These are phyloP conservation scores for Eupithecia tripunctaria DNA, from an alignment of 2,888 invertebrate species.

Conservation along the genomic window DNA sequence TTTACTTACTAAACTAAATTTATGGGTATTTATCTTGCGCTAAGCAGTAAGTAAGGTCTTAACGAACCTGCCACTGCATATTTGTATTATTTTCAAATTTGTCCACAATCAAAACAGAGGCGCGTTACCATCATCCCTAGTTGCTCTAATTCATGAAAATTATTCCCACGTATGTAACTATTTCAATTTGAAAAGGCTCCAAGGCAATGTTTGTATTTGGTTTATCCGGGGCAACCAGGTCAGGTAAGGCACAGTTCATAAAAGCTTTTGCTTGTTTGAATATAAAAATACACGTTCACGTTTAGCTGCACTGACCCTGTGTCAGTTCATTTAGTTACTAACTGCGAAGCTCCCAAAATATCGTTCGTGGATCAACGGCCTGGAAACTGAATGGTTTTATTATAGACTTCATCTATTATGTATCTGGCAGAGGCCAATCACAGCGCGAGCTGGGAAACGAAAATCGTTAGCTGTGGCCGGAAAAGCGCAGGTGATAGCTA, in stretches of 20 bases:
- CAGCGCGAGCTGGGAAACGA: constrained; percentile 65
- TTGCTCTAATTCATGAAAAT: background rate
- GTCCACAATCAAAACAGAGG: background rate
- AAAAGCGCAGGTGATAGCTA: background rate
- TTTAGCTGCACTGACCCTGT: constrained; percentile 40
- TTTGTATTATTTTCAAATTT: background rate
- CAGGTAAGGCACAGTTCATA: background rate
- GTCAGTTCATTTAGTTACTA: constrained; percentile 54
- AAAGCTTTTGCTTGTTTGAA: constrained; percentile 17
- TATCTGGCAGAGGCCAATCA: constrained; percentile 70
- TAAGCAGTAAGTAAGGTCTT: constrained; percentile 1
- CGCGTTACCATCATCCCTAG: background rate
- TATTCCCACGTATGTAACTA: background rate
- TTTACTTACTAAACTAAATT: too few relatives aligned
- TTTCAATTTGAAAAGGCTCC: background rate
- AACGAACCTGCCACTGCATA: background rate
- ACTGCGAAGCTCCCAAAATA: constrained; percentile 69
- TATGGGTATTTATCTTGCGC: constrained; percentile 20
- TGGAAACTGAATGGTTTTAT: constrained; percentile 71
- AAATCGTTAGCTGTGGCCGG: constrained; percentile 70
- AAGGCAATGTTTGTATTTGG: background rate
- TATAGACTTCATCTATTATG: constrained; percentile 80
- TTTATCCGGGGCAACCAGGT: background rate
- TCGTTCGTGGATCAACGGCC: constrained; percentile 69
- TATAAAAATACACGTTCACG: constrained; percentile 47